Evolutionary conservation across 2,888 invertebrate species (phyloP).

Genomic region (Callosobruchus maculatus): DNA sequence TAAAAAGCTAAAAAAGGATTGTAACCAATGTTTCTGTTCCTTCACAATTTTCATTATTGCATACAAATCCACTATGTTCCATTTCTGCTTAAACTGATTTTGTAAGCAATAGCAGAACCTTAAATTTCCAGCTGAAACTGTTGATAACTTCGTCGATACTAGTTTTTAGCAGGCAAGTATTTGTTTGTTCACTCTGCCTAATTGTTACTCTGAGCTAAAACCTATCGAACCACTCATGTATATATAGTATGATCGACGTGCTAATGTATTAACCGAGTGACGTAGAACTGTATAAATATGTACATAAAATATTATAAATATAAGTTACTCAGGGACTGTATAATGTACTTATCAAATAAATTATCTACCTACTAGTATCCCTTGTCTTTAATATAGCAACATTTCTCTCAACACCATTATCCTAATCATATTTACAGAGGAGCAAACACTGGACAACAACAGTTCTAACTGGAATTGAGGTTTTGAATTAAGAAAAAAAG

Average conservation of each 20-base stretch:
- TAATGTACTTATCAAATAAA: conserved; percentile 28
- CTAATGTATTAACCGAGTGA: background rate
- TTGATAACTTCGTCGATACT: too few species aligned
- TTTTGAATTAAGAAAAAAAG: too few species aligned
- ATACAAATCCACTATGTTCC: too few species aligned
- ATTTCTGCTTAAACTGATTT: too few species aligned
- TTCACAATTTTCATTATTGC: too few species aligned
- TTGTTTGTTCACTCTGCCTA: background rate
- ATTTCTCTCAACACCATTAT: background rate
- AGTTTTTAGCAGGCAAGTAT: too few species aligned
- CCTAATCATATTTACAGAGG: background rate
- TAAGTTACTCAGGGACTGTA: conserved; percentile 33
- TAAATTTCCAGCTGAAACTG: too few species aligned
- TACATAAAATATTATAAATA: conserved; percentile 24
- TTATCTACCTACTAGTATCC: conserved; percentile 4
- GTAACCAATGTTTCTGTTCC: too few species aligned
- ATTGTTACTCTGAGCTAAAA: background rate
- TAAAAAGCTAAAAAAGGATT: too few species aligned
- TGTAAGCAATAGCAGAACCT: too few species aligned
- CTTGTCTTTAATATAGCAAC: background rate
- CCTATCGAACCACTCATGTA: background rate
- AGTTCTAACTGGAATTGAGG: too few species aligned
- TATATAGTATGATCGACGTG: background rate
- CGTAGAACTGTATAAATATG: conserved; percentile 27
- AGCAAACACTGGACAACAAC: background rate